Evolutionary conservation across 2,888 invertebrate genomes (phyloP).

Genomic region (Cheilosia soror): DNA sequence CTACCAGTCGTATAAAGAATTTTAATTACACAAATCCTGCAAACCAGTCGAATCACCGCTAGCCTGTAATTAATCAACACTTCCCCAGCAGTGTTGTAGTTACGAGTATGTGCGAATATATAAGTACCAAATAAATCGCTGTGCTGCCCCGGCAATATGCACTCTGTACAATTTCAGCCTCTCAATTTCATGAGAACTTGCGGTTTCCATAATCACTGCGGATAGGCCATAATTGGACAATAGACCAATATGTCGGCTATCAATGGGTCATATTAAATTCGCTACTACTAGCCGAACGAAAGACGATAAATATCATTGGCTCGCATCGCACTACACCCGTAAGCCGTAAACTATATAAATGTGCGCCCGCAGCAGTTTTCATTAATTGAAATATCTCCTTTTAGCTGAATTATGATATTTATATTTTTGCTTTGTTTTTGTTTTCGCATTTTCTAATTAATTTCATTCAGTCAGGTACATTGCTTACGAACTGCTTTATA

Average conservation of each 20-base stretch:
- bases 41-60: conserved; percentile 30
- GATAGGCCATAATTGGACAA: conserved; percentile 16
- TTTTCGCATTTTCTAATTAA: conserved; percentile 57
- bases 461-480: conserved; percentile 30
- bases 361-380: conserved; percentile 31
- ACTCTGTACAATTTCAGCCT: neutral
- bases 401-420: conserved; percentile 32
- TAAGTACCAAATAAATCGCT: too few species aligned
- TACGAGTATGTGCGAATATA: neutral
- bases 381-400: conserved; percentile 38
- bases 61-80: conserved; percentile 61
- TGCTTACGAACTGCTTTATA: conserved; percentile 40
- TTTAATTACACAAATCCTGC: conserved; percentile 53
- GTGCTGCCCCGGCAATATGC: neutral
- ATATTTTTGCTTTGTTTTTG: neutral
- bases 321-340: neutral
- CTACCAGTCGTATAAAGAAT: conserved; percentile 30
- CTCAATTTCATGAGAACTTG: conserved; percentile 12
- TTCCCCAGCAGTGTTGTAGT: conserved; percentile 10
- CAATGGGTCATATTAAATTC: neutral
- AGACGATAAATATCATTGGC: conserved; percentile 40
- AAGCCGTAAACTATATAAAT: conserved; percentile 2
- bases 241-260: neutral
- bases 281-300: neutral
- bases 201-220: conserved; percentile 16